Base-by-base conservation (phyloP, 1,140 invertebrate genomes). In the Rhyacophila brunnea region DNA sequence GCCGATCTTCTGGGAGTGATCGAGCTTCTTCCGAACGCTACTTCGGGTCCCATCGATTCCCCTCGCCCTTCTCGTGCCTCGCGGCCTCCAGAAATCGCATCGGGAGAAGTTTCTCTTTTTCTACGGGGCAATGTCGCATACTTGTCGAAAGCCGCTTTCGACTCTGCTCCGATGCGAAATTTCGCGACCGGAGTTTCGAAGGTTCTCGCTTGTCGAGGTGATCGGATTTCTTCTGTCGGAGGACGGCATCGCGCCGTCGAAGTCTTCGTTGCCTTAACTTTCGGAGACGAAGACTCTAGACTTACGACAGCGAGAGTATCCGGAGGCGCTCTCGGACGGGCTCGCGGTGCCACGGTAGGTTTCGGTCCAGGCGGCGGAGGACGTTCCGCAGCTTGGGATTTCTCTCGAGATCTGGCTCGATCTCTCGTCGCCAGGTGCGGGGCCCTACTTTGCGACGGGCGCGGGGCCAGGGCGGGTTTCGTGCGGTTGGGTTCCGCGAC, bases 91-190 rank as follows among this genome's bases (percentile, higher is more conserved):
- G 71, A 76, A 35, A 58, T 74, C 51, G 70, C 78, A 65, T 82
- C 84, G 3, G 74, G 73, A 13, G 77, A 81, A 58, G 78, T 84
- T 61, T 83, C 83, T 45, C 77, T 79, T 47, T 80, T 79, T 40
- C 88, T 79, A n/a, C 90, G 80, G 0, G 89, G 89, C 7, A 92
- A 69, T 0, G 90, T 92, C 1, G 86, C 89, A 45, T 88, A 90
- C 64, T 86, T 85, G 52, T 89, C 86, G 4, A 86, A 74, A 0
- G 84, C 75, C 36, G 69, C 66, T 77, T 85, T 62, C 66, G 82
- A 66, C 73, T 85, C 62, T 68, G 57, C 66, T 66, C 74, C 65
- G 65, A 73, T 70, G 13, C 70, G 45, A 0, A 74, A 14, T 66
- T 68, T 14, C 67, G 70, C 52, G 75, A 68, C 9, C 75, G 67